A percentile compares a stretch with the other conserved stretches of the same genome.
Evolutionary conservation across 2,113 vertebrate species (phyloP).

Genomic region (Turdus rufiventris): DNA sequence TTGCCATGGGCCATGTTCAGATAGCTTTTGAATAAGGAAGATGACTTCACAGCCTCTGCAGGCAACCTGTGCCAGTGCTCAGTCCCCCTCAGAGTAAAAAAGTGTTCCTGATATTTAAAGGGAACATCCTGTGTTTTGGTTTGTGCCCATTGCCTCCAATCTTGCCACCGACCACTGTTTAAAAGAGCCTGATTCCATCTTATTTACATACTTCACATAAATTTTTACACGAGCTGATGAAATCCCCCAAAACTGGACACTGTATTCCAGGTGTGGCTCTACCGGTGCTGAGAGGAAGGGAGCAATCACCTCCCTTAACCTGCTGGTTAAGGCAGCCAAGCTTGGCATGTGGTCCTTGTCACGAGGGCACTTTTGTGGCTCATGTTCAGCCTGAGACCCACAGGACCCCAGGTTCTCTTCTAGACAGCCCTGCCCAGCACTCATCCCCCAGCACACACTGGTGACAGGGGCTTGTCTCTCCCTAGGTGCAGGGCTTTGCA

Average conservation of each 20-base stretch:
- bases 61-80: neutral
- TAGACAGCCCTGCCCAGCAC: neutral
- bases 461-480: accelerated
- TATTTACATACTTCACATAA: neutral
- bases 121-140: neutral
- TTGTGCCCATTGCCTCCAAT: neutral
- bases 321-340: neutral
- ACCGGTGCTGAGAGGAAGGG: neutral
- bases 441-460: accelerated
- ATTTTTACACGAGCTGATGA: neutral
- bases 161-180: accelerated
- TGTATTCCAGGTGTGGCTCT: neutral
- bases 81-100: neutral
- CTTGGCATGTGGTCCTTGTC: accelerated
- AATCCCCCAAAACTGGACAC: neutral
- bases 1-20: neutral
- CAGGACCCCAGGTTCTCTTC: neutral
- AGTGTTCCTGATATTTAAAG: neutral
- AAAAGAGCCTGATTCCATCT: neutral
- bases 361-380: neutral
- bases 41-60: neutral
- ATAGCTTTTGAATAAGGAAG: neutral
- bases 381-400: neutral
- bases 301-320: no score
- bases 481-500: neutral